Base-by-base conservation (phyloP, 1,140 invertebrate species). In the Cotesia chilonis region DNA sequence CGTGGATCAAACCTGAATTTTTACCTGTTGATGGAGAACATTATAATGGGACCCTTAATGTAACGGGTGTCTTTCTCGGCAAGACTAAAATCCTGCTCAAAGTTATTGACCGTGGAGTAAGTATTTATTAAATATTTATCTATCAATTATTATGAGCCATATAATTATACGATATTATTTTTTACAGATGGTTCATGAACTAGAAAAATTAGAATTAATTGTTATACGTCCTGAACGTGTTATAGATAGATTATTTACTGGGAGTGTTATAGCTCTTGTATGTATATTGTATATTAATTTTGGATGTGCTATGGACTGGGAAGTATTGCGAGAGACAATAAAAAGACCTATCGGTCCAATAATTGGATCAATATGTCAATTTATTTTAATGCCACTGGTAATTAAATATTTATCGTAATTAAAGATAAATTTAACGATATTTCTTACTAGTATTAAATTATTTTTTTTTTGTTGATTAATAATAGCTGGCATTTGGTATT, bases 231-330 rank as follows among this genome's bases (percentile, higher is more conserved):
- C 91, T 70, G 80, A 90, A 55, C 83, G 91, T 57, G 71, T 90
- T 20, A 89, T 96, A 17, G 95, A 96, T 81, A 89, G 86, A 4
- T 84, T 94, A 14, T 98, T 97, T 77, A 92, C 93, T 0, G 89
- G 86, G 52, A 94, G 93, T 70, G 91, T 97, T 4, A 92, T 92
- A 6, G 83, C 90, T 61, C 89, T 98, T 59, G 94, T 97, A 65
- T 92, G 92, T 0, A 87, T 97, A 60, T 91, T 96, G 73, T 98
- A 96, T 81, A 93, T 98, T 59, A 97, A 98, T 85, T 97, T 98
- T 88, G 96, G 96, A 0, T 97, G 95, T 83, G 95, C 96, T 0
- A 89, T 98, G 80, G 92, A 96, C 81, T 90, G 94, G 88, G 80
- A 87, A 0, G 89, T 93, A 4, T 89, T 97, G 4, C 90, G 90